Percentiles rank a stretch among this genome's conserved stretches.
Evolutionary conservation across 1,140 invertebrate genomes (phyloP).

Genomic region (Drosophila ercepeae): DNA sequence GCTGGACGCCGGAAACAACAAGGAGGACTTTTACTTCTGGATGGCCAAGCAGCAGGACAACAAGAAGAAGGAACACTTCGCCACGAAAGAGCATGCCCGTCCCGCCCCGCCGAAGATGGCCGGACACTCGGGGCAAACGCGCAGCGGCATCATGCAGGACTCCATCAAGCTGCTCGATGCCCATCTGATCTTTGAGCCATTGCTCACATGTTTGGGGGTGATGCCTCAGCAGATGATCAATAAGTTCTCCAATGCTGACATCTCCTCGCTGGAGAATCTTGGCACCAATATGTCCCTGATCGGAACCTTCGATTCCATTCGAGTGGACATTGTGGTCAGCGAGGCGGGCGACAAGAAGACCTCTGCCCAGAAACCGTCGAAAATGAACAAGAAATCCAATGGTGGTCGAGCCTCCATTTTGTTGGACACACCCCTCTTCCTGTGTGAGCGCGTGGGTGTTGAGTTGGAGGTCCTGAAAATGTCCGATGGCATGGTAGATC

Average conservation of each 20-base stretch:
- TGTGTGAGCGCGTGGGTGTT: conserved; percentile 95
- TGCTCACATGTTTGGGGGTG: conserved; percentile 92
- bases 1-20: conserved; percentile 84
- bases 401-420: conserved; percentile 87
- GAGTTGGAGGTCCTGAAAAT: conserved; percentile 95
- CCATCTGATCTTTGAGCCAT: conserved; percentile 95
- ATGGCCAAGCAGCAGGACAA: conserved; percentile 95
- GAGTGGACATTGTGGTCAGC: conserved; percentile 97
- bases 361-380: conserved; percentile 54
- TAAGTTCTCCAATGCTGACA: conserved; percentile 83
- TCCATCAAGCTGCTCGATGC: conserved; percentile 93
- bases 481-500: conserved; percentile 94
- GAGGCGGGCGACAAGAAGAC: conserved; percentile 86
- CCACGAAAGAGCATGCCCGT: conserved; percentile 62
- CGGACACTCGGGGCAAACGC: conserved; percentile 48
- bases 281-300: conserved; percentile 96
- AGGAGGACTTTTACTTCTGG: conserved; percentile 97
- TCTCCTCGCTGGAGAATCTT: conserved; percentile 91
- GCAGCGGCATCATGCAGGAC: conserved; percentile 88
- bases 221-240: conserved; percentile 93
- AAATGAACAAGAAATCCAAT: conserved; percentile 72
- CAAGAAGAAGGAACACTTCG: conserved; percentile 83
- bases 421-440: conserved; percentile 93
- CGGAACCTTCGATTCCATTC: conserved; percentile 92
- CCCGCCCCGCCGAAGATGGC: conserved; percentile 61